A percentile compares a stretch with the other conserved stretches of the same genome.
Evolutionary conservation across 2,888 invertebrate species (phyloP).

Genomic region (Himalopsyche anomala): DNA sequence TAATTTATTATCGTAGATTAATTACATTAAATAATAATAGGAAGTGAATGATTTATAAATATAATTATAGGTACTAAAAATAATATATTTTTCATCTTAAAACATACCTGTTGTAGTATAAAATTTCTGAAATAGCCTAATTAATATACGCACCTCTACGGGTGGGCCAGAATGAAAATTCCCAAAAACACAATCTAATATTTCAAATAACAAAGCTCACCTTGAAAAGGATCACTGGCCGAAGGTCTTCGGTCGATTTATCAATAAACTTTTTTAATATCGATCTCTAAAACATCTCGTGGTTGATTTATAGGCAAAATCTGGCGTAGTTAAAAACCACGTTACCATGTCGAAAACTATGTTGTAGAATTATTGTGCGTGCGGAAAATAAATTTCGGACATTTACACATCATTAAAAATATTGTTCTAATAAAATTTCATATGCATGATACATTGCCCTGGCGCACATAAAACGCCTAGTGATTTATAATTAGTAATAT

Average conservation of each 20-base stretch:
- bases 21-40: too few species aligned
- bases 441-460: constrained; percentile 13
- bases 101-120: background rate
- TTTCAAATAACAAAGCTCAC: background rate
- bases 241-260: constrained; percentile 37
- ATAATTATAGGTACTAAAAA: too few species aligned
- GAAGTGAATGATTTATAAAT: too few species aligned
- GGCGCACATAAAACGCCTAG: background rate
- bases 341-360: constrained; percentile 11
- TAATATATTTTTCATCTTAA: background rate
- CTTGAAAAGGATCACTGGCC: constrained; percentile 3
- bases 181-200: background rate
- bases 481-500: constrained; percentile 21
- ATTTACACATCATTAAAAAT: constrained; percentile 40
- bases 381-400: constrained; percentile 2
- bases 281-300: background rate
- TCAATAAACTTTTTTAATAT: constrained; percentile 17
- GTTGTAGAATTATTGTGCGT: constrained; percentile 27
- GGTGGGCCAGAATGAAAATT: background rate
- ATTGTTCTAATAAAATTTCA: constrained; percentile 23
- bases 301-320: background rate
- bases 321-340: background rate
- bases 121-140: background rate
- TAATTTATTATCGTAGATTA: too few species aligned
- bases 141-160: constrained; percentile 33